Conservation (phyloP, 2,888 invertebrate genomes). For the Mesodorylaimus sp. region DNA sequence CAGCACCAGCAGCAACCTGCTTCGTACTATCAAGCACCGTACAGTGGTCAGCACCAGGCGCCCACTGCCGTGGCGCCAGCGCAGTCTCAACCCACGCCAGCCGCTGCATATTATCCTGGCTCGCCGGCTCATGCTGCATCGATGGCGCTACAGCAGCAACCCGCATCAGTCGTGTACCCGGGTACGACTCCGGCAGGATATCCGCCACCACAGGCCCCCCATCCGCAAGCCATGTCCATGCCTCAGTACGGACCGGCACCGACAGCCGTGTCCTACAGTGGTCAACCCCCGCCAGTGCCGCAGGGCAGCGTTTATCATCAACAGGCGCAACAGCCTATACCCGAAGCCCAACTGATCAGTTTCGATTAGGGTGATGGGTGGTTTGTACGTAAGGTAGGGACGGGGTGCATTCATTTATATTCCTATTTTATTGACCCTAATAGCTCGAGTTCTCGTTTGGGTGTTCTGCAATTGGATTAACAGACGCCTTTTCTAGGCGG, state of each 20-base stretch:
- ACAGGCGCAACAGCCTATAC: background rate
- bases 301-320: background rate
- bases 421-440: too few species aligned
- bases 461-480: too few species aligned
- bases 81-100: constrained; percentile 6
- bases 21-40: too few species aligned
- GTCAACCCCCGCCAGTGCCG: background rate
- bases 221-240: background rate
- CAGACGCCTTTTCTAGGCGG: too few species aligned
- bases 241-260: background rate
- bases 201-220: background rate
- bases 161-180: background rate
- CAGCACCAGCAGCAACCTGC: constrained; percentile 2
- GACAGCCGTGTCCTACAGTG: background rate
- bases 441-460: too few species aligned
- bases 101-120: constrained; percentile 1
- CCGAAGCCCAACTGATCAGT: background rate
- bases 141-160: too few species aligned
- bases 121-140: too few species aligned
- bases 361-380: too few species aligned
- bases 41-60: too few species aligned
- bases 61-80: too few species aligned
- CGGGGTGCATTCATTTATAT: too few species aligned
- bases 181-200: background rate
- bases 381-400: too few species aligned